phyloP scores from a whole-genome alignment of 2,113 vertebrate genomes.

The Dasyornis broadbenti region DNA sequence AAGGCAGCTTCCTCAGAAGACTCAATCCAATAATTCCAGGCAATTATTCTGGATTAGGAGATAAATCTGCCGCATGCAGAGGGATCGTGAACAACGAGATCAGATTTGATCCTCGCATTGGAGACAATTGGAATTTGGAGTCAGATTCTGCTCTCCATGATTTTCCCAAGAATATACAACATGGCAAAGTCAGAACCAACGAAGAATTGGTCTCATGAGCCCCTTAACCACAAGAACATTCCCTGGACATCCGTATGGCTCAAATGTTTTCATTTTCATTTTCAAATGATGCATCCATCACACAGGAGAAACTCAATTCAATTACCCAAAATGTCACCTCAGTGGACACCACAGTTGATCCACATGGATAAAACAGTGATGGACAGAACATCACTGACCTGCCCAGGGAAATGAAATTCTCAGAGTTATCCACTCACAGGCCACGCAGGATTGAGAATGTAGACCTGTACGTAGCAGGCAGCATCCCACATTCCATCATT shows the following conservation, averaged over 20 bases:
- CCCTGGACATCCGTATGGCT: fast-evolving
- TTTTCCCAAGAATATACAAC: neutral
- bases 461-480: neutral
- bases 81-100: neutral
- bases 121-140: neutral
- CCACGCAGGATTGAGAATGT: neutral
- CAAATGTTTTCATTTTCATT: neutral
- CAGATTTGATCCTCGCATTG: neutral
- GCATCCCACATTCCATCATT: neutral
- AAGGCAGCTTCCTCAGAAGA: neutral
- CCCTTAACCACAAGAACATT: neutral
- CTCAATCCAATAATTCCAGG: fast-evolving
- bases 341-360: neutral
- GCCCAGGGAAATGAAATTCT: neutral
- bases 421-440: neutral
- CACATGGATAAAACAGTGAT: neutral
- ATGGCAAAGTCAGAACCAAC: neutral
- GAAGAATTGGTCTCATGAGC: neutral
- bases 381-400: neutral
- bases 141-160: neutral
- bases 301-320: neutral
- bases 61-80: neutral
- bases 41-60: neutral
- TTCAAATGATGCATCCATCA: neutral
- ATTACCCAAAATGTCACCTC: neutral